These are phyloP conservation scores for Macropodus opercularis DNA, from an alignment of 2,797 vertebrate species.

Conservation along the genomic window DNA sequence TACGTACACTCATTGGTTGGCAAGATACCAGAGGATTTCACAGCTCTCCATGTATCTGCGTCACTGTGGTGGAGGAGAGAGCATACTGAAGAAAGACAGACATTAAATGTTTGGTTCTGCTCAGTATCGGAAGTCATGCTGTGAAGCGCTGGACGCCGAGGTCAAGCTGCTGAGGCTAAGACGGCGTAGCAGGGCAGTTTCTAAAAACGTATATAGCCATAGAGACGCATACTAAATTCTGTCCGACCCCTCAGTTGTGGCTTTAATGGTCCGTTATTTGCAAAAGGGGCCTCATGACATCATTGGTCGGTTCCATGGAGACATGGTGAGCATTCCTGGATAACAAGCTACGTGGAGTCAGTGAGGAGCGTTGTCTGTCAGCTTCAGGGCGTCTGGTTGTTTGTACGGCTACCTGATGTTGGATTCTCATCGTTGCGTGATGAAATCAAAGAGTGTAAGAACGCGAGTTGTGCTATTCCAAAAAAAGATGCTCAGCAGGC, in stretches of 20 bases:
- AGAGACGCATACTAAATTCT: constrained; percentile 32
- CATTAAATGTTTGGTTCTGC: constrained; percentile 57
- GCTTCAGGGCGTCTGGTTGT: constrained; percentile 26
- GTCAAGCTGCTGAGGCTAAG: constrained; percentile 12
- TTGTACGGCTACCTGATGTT: constrained; percentile 25
- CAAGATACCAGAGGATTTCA: constrained; percentile 41
- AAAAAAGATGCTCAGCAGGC: too few species aligned
- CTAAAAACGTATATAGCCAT: constrained; percentile 40
- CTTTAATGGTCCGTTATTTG: constrained; percentile 55
- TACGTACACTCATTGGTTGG: constrained; percentile 28
- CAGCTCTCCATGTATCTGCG: constrained; percentile 47
- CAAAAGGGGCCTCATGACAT: constrained; percentile 60
- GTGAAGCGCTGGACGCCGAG: not conserved
- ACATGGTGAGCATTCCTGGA: constrained; percentile 58
- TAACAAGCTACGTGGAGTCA: constrained; percentile 60
- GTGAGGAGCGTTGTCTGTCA: constrained; percentile 25
- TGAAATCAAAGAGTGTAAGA: not conserved
- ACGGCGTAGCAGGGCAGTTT: constrained; percentile 24
- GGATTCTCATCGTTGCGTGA: constrained; percentile 8
- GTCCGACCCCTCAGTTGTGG: constrained; percentile 35
- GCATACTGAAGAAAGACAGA: constrained; percentile 64
- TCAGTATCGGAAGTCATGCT: constrained; percentile 44
- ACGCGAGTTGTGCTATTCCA: too few species aligned
- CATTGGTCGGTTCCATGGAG: constrained; percentile 45
- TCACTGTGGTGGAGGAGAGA: constrained; percentile 57